These are phyloP conservation scores for Diachrysia chrysitis DNA, from an alignment of 2,888 invertebrate species.

Conservation along the genomic window DNA sequence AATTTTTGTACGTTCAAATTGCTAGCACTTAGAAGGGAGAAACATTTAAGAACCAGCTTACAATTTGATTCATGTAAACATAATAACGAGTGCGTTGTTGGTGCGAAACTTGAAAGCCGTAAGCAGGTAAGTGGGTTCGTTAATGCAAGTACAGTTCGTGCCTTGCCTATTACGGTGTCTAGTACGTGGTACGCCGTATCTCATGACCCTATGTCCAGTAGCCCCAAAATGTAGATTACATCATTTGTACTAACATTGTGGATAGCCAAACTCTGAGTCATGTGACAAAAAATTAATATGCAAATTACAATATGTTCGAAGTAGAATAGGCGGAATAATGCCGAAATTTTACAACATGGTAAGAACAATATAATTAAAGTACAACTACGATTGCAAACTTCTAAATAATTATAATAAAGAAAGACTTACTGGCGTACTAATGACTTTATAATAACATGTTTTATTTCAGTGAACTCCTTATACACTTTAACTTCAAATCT, in stretches of 20 bases:
- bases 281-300: constrained; percentile 60
- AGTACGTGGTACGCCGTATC: constrained; percentile 64
- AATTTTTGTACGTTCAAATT: constrained; percentile 18
- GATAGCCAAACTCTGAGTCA: constrained; percentile 66
- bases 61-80: constrained; percentile 54
- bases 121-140: constrained; percentile 73
- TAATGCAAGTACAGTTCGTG: constrained; percentile 76
- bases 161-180: constrained; percentile 79
- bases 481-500: background rate
- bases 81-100: constrained; percentile 50
- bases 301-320: constrained; percentile 48
- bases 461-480: background rate
- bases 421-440: constrained; percentile 26
- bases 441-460: background rate
- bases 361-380: constrained; percentile 37
- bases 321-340: constrained; percentile 27
- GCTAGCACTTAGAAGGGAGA: constrained; percentile 13
- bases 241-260: constrained; percentile 68
- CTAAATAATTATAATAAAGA: constrained; percentile 24
- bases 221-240: constrained; percentile 77
- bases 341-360: constrained; percentile 32
- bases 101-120: constrained; percentile 73
- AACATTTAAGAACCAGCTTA: constrained; percentile 26
- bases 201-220: constrained; percentile 73
- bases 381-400: constrained; percentile 16